Evolutionary conservation across 2,888 invertebrate species (phyloP).

Genomic region (Notodonta ziczac): DNA sequence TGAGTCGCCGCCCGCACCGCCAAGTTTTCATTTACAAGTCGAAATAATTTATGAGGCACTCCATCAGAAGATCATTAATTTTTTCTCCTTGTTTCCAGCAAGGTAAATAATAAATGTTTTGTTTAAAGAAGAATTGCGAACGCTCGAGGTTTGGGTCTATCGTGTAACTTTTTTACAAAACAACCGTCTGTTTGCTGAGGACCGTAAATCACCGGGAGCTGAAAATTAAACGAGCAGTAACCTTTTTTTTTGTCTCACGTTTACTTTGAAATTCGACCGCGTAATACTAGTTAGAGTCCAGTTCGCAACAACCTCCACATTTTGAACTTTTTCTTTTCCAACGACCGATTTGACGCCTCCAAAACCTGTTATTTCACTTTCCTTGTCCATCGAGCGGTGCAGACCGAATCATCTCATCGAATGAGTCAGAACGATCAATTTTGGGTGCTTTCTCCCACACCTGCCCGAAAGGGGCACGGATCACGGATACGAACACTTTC

Average conservation of each 20-base stretch:
- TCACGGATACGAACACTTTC: constrained; percentile 82
- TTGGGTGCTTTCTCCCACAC: constrained; percentile 83
- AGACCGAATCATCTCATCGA: constrained; percentile 65
- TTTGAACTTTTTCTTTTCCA: constrained; percentile 57
- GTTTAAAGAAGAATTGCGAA: constrained; percentile 16
- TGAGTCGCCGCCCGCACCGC: constrained; percentile 27
- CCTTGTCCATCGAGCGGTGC: constrained; percentile 52
- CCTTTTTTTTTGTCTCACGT: constrained; percentile 4
- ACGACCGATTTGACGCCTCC: constrained; percentile 58
- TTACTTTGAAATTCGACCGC: constrained; percentile 12
- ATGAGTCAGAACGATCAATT: constrained; percentile 75
- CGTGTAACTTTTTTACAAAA: constrained; percentile 11
- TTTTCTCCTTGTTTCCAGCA: constrained; percentile 23
- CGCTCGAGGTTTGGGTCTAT: constrained; percentile 13
- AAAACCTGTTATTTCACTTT: constrained; percentile 77
- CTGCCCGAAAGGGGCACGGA: constrained; percentile 78
- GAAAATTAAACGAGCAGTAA: constrained; percentile 10
- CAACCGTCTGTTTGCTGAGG: constrained; percentile 8
- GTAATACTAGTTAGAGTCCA: constrained; percentile 13
- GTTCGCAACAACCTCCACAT: constrained; percentile 8
- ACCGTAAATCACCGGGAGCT: constrained; percentile 20
- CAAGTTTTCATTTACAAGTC: constrained; percentile 43
- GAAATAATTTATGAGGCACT: constrained; percentile 41
- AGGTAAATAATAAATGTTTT: constrained; percentile 26
- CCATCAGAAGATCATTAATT: constrained; percentile 13